Percentiles rank a stretch among this genome's conserved stretches.
Evolutionary conservation across 92 coral and sea anemone genomes (phyloP).

Genomic region (Heliopora coerulea): DNA sequence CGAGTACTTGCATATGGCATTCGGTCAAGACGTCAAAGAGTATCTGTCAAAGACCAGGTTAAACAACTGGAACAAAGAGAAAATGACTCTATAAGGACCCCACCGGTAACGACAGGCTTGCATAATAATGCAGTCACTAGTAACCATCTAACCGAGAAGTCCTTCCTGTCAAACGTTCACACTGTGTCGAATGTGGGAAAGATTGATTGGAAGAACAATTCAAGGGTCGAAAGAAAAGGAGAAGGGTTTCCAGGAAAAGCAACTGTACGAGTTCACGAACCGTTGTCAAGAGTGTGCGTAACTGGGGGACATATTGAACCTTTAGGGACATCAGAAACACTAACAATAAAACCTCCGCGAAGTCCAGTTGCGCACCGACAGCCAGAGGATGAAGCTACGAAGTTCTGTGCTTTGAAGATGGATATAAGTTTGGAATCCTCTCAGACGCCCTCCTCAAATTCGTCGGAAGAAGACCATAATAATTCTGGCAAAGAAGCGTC

Average conservation of each 20-base stretch:
- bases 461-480: constrained; percentile 18
- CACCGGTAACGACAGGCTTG: not conserved
- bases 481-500: not conserved
- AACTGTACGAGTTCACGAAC: constrained; percentile 12
- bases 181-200: not conserved
- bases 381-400: constrained; percentile 2
- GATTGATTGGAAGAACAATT: constrained; percentile 22
- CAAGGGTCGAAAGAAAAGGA: not conserved
- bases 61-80: constrained; percentile 25
- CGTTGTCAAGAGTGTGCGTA: constrained; percentile 12
- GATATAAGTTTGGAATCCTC: constrained; percentile 37
- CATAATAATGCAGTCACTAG: not conserved
- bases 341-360: constrained; percentile 4
- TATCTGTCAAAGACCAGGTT: constrained; percentile 37
- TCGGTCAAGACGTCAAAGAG: constrained; percentile 16
- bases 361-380: constrained; percentile 7
- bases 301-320: constrained; percentile 8
- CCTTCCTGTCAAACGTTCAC: not conserved
- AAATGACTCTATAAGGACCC: constrained; percentile 10
- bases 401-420: constrained; percentile 36
- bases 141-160: not conserved
- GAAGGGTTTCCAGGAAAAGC: not conserved
- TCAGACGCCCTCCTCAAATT: constrained; percentile 26
- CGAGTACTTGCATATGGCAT: constrained; percentile 18
- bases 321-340: not conserved